A percentile compares a stretch with the other conserved stretches of the same genome.
Conservation (phyloP, 1,140 invertebrate species). For the Spodoptera frugiperda region DNA sequence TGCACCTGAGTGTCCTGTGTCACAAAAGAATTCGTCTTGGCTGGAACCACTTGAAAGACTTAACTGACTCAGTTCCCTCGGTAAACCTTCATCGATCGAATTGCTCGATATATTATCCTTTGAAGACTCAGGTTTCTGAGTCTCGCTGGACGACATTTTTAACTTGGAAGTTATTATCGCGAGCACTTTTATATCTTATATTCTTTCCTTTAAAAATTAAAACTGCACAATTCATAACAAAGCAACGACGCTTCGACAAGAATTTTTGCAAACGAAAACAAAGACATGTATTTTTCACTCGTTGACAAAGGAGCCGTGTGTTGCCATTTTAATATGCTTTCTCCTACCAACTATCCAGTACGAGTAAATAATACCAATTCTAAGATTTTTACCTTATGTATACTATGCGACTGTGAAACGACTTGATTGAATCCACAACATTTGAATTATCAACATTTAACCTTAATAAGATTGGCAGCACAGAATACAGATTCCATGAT, state of each 20-base stretch:
- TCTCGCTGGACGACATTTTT: conserved; percentile 78
- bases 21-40: conserved; percentile 92
- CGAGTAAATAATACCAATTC: too few relatives aligned
- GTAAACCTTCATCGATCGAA: conserved; percentile 84
- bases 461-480: too few relatives aligned
- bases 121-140: conserved; percentile 72
- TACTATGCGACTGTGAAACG: too few relatives aligned
- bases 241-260: conserved; percentile 46
- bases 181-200: neutral
- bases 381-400: too few relatives aligned
- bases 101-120: conserved; percentile 81
- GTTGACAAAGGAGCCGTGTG: conserved; percentile 26
- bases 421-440: too few relatives aligned
- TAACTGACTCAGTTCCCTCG: conserved; percentile 86
- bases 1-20: conserved; percentile 92
- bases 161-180: conserved; percentile 22
- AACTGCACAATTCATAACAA: conserved; percentile 46
- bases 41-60: conserved; percentile 86
- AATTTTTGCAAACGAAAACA: conserved; percentile 67
- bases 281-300: conserved; percentile 59
- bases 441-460: too few relatives aligned
- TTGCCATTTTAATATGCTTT: neutral
- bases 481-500: too few relatives aligned
- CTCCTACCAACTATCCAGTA: too few relatives aligned
- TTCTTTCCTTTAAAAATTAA: neutral